Conservation (phyloP, 1,140 invertebrate genomes). For the Leguminivora glycinivorella region DNA sequence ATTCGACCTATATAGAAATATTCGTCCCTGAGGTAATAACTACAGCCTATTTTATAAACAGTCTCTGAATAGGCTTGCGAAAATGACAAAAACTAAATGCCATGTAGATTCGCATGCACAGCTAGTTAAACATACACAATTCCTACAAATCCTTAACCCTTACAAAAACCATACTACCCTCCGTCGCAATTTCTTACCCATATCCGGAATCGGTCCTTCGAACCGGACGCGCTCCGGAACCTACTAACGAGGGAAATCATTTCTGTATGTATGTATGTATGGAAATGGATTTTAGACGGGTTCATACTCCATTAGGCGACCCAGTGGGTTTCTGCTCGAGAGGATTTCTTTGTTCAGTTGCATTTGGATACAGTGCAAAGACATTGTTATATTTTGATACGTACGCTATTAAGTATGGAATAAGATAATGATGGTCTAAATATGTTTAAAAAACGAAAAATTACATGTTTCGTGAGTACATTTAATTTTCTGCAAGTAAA, state of each 20-base stretch:
- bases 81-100: too few species aligned
- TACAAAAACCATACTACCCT: not conserved
- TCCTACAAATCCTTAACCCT: not conserved
- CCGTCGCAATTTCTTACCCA: slow-evolving; percentile 50
- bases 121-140: not conserved
- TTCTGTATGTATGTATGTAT: slow-evolving; percentile 12
- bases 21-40: too few species aligned
- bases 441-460: too few species aligned
- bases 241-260: slow-evolving; percentile 58
- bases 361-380: not conserved
- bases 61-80: too few species aligned
- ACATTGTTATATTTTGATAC: not conserved
- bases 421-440: too few species aligned
- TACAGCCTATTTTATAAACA: too few species aligned
- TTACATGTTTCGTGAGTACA: too few species aligned
- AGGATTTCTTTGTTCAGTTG: not conserved
- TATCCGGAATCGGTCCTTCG: slow-evolving; percentile 58
- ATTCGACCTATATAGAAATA: too few species aligned
- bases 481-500: too few species aligned
- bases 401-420: not conserved
- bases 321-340: slow-evolving; percentile 17
- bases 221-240: slow-evolving; percentile 62
- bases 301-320: slow-evolving; percentile 16
- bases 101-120: not conserved
- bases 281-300: slow-evolving; percentile 12